Evolutionary conservation across 2,113 vertebrate species (phyloP), one percentile per base, ranked within the genome.

Genomic region (Tragelaphus imberbis): DNA sequence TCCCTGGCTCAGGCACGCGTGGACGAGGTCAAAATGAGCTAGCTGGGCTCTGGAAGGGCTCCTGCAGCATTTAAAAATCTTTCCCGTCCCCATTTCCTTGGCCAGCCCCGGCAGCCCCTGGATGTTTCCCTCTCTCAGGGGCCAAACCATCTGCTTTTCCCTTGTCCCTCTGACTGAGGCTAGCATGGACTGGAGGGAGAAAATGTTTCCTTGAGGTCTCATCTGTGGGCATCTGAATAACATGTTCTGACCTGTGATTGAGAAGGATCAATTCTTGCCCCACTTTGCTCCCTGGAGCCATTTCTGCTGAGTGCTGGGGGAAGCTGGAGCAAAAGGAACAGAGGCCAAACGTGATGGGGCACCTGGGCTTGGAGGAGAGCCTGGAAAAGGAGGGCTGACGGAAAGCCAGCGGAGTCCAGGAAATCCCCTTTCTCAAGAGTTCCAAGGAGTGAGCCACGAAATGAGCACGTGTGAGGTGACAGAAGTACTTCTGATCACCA

Each of bases 91-190:
- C 49, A 21, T 47, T 84, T 92, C 58, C 81, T 71, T 84, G 92
- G 94, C 97, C 21, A 53, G 5, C 91, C 49, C 81, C 61, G 68
- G 89, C 63, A 75, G 81, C 30, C 58, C 53, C 82, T 21, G 88
- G 98, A 77, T 93, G 90, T 98, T 91, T 88, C 81, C 94, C 90
- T 95, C 44, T 81, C 75, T 40, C 17, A 17, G 85, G 80, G 75
- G 65, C 95, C 96, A 97, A 79, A 58, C 28, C 95, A 84, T 91
- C 95, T 94, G 97, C 97, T 84, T 95, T 71, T 49, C 85, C 93
- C 27, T 96, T 86, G 89, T 16, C 49, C 6, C 59, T 56, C n/a
- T 33, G 71, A 93, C 89, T 3, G 40, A 47, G 53, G 79, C 59
- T 44, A 17, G 77, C 40, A 56, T 2, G 59, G 85, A 71, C 33